phyloP scores from a whole-genome alignment of 2,888 invertebrate genomes.

The Dendrolimus houi region DNA sequence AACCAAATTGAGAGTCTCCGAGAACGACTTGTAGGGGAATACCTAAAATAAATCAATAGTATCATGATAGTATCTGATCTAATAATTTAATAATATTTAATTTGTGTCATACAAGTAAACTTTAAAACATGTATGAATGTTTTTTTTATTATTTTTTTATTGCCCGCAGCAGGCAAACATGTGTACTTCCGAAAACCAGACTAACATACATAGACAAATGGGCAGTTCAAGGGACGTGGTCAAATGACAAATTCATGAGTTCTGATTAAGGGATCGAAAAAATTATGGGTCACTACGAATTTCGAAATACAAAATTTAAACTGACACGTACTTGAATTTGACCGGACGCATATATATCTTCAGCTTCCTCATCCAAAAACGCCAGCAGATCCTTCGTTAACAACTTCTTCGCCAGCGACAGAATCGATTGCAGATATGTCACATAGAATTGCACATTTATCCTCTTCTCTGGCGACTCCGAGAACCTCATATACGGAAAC shows the following conservation, averaged over 20 bases:
- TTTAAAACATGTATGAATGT: too few species aligned
- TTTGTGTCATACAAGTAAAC: too few species aligned
- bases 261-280: too few species aligned
- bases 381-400: slow-evolving; percentile 88
- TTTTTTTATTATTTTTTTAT: too few species aligned
- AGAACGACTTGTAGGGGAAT: slow-evolving; percentile 96
- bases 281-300: too few species aligned
- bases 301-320: slow-evolving; percentile 2
- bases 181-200: too few species aligned
- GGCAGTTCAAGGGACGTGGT: too few species aligned
- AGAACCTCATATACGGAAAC: slow-evolving; percentile 87
- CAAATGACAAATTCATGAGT: too few species aligned
- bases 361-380: slow-evolving; percentile 89
- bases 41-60: slow-evolving; percentile 58
- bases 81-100: too few species aligned
- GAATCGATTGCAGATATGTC: slow-evolving; percentile 86
- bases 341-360: slow-evolving; percentile 84
- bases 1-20: slow-evolving; percentile 95
- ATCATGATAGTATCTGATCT: too few species aligned
- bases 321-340: slow-evolving; percentile 71
- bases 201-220: too few species aligned
- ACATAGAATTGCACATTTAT: slow-evolving; percentile 82
- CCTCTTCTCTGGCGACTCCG: slow-evolving; percentile 82
- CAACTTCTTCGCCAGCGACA: slow-evolving; percentile 88
- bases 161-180: too few species aligned